Conservation (phyloP, 2,113 vertebrate species). For the Parotia lawesii region DNA sequence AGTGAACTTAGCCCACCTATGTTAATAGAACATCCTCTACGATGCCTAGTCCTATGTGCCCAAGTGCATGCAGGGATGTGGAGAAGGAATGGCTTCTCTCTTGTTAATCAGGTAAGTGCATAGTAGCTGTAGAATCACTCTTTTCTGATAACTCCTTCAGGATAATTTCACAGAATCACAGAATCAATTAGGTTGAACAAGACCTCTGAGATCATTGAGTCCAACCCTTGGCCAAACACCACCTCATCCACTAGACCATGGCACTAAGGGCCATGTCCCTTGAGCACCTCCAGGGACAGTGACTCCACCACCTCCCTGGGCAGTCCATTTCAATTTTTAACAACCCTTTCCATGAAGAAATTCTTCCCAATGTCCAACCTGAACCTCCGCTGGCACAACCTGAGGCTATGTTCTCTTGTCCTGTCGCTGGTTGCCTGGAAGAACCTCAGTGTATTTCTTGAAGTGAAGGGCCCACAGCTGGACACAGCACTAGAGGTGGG, state of each 20-base stretch:
- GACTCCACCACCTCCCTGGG: neutral
- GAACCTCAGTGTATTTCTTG: neutral
- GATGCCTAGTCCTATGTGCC: conserved; percentile 93
- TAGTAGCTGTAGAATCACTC: neutral
- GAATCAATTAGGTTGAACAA: neutral
- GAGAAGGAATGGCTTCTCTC: conserved; percentile 95
- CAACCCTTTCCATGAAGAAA: neutral
- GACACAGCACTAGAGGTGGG: neutral
- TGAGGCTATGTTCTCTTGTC: neutral
- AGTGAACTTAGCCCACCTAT: conserved; percentile 94
- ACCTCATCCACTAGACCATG: neutral
- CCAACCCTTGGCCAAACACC: neutral
- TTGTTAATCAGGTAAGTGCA: conserved; percentile 90
- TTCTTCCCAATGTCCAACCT: neutral
- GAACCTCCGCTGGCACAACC: neutral
- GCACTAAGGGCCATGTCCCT: neutral
- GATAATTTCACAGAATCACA: neutral
- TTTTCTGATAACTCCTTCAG: neutral
- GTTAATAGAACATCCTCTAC: conserved; percentile 92
- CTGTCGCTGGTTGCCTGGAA: neutral
- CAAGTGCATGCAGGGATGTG: conserved; percentile 99
- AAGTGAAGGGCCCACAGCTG: neutral
- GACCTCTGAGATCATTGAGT: neutral
- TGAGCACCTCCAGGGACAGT: neutral
- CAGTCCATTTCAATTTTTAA: neutral